Conservation (phyloP, 2,888 invertebrate species). For the Drosophila neoperkinsi region DNA sequence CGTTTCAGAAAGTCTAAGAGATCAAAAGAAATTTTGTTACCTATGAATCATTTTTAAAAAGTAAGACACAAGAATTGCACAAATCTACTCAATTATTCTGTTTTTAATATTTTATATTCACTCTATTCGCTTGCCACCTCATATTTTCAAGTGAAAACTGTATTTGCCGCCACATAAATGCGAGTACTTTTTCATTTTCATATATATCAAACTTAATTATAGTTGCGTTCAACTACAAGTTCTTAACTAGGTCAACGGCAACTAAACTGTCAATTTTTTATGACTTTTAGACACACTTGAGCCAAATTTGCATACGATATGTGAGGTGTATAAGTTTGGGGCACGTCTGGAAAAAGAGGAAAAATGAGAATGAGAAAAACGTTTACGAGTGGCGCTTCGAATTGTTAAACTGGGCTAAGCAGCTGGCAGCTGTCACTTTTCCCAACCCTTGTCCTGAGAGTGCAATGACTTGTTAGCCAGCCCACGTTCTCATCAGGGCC, state of each 20-base stretch:
- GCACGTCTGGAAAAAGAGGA: conserved; percentile 11
- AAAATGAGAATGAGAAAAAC: conserved; percentile 6
- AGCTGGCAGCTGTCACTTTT: conserved; percentile 67
- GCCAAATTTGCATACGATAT: conserved; percentile 63
- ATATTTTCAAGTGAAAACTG: not conserved
- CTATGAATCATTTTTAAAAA: not conserved
- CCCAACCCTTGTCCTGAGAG: conserved; percentile 41
- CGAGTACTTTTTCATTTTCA: conserved; percentile 6
- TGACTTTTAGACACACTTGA: conserved; percentile 59
- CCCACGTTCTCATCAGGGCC: conserved; percentile 27
- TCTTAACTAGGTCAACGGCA: conserved; percentile 49
- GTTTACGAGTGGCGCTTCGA: conserved; percentile 32
- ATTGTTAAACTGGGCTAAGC: conserved; percentile 67
- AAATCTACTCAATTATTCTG: not conserved
- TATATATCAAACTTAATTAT: conserved; percentile 32
- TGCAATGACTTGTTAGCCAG: conserved; percentile 48
- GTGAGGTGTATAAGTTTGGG: conserved; percentile 8
- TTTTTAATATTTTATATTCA: not conserved
- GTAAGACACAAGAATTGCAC: not conserved
- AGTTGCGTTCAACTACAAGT: conserved; percentile 16
- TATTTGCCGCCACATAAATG: not conserved
- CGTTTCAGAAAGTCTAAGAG: not conserved
- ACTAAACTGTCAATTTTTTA: conserved; percentile 38
- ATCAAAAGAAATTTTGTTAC: not conserved
- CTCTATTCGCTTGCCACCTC: not conserved